Evolutionary conservation across 2,797 vertebrate genomes (phyloP).

Genomic region (Clarias pachynema): DNA sequence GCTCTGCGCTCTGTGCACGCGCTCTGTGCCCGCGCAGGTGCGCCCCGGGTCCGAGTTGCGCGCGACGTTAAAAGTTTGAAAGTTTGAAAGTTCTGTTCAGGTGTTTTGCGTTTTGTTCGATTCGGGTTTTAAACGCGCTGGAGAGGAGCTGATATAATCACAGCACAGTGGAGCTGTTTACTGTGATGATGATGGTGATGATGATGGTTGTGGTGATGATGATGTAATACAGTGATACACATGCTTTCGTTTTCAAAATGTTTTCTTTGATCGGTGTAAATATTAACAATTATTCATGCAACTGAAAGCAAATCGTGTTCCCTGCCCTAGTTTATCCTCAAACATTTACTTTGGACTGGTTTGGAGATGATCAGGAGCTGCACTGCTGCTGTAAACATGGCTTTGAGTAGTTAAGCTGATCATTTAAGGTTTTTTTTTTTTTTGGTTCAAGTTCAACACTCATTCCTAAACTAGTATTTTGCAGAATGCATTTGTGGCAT

Average conservation of each 20-base stretch:
- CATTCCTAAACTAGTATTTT: no score
- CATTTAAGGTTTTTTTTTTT: background rate
- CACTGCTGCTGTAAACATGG: background rate
- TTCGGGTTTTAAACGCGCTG: background rate
- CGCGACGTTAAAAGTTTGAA: background rate
- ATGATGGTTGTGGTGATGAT: accelerated
- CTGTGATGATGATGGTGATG: background rate
- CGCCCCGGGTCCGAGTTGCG: background rate
- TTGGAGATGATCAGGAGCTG: background rate
- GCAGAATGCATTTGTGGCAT: no score
- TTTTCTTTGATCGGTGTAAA: background rate
- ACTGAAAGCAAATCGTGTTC: background rate
- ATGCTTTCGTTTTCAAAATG: background rate
- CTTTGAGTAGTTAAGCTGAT: background rate
- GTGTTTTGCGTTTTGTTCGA: no score
- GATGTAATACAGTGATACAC: background rate
- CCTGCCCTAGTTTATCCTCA: background rate
- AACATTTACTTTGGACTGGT: background rate
- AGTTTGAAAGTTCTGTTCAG: background rate
- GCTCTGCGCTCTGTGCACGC: no score
- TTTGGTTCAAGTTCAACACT: no score
- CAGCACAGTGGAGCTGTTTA: background rate
- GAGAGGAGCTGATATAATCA: background rate
- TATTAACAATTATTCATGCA: background rate
- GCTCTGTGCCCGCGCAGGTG: background rate